A percentile compares a stretch with the other conserved stretches of the same genome.
Conservation (phyloP, 2,888 invertebrate genomes). For the Anorthoa munda region DNA sequence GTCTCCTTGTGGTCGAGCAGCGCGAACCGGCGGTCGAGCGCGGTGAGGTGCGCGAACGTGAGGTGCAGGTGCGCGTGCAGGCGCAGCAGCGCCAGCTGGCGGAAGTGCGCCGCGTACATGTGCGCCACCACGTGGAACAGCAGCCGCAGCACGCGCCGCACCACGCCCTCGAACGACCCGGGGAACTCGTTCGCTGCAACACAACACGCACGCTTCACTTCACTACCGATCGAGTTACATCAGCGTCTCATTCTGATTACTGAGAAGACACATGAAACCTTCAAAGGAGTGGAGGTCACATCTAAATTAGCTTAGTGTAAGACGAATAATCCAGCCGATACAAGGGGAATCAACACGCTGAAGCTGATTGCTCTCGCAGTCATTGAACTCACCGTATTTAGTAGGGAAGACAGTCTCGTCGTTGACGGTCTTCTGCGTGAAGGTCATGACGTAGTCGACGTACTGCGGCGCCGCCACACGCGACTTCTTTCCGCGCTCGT, state of each 20-base stretch:
- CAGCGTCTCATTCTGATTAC: too few species aligned
- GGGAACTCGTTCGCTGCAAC: conserved; percentile 97
- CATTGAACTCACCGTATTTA: conserved; percentile 95
- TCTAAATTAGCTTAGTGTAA: background rate
- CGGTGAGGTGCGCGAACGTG: conserved; percentile 99
- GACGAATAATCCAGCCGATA: background rate
- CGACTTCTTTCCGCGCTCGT: conserved; percentile 99
- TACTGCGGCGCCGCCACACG: conserved; percentile 99
- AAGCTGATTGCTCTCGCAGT: background rate
- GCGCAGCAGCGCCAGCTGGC: conserved; percentile 97
- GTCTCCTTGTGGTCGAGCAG: conserved; percentile 99
- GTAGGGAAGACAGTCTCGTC: conserved; percentile 99
- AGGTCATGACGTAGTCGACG: conserved; percentile 99
- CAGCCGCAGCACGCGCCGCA: conserved; percentile 98
- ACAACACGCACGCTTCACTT: background rate
- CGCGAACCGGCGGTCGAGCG: conserved; percentile 95
- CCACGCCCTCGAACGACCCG: conserved; percentile 97
- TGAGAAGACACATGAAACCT: background rate
- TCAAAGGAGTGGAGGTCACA: background rate
- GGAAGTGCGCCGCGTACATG: conserved; percentile 99
- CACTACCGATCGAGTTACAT: background rate
- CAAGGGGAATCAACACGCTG: background rate
- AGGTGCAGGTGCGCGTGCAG: conserved; percentile 99
- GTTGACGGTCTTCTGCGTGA: conserved; percentile 98
- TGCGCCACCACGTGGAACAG: conserved; percentile 99